Evolutionary conservation across 2,113 vertebrate genomes (phyloP).

Genomic region (Leucopternis melanops): DNA sequence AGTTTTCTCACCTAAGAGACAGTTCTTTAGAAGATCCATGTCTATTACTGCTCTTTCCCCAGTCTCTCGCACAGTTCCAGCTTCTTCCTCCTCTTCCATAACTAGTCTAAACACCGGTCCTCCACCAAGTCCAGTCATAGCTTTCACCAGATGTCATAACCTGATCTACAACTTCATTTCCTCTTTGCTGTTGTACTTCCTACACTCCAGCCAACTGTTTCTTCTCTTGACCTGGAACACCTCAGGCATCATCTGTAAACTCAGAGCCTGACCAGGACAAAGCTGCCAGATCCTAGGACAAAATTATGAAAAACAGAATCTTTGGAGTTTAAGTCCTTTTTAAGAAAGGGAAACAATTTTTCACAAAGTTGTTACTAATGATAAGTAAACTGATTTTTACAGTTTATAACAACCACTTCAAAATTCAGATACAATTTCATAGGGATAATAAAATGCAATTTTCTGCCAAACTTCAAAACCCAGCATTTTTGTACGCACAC

Average conservation of each 20-base stretch:
- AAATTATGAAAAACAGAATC: not conserved
- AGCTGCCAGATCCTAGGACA: not conserved
- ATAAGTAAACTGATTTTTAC: accelerated
- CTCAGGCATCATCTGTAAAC: not conserved
- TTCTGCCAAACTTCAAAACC: not conserved
- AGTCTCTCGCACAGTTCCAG: not conserved
- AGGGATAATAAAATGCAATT: not conserved
- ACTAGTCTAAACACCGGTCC: accelerated
- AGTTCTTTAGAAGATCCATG: not conserved
- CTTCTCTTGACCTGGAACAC: not conserved
- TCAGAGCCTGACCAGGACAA: not conserved
- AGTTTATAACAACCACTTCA: not conserved
- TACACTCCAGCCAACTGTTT: not conserved
- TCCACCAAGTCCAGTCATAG: not conserved
- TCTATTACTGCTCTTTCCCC: not conserved
- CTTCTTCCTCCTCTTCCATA: not conserved
- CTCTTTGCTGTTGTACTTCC: not conserved
- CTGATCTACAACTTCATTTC: not conserved
- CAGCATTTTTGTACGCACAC: not conserved
- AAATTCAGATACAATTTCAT: not conserved
- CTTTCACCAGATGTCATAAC: not conserved
- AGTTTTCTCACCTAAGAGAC: not conserved
- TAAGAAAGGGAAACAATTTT: not conserved
- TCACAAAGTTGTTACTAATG: not conserved
- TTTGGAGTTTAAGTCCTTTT: not conserved